phyloP scores from a whole-genome alignment of 2,113 vertebrate species.

The Alaudala cheleensis region DNA sequence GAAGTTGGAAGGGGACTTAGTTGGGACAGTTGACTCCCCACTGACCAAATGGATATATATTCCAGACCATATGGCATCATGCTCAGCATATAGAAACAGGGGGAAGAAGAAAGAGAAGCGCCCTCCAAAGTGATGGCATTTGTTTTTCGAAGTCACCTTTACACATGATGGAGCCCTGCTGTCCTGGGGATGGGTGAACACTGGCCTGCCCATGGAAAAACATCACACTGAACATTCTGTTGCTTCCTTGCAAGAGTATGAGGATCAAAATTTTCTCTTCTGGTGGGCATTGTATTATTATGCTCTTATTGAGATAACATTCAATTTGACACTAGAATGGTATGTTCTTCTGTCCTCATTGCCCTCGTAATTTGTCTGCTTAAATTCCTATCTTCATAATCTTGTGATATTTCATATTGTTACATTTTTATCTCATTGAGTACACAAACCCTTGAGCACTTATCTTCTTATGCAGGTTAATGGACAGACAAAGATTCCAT shows the following conservation, averaged over 20 bases:
- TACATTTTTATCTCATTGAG: neutral
- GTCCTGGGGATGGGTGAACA: neutral
- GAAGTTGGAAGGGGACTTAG: neutral
- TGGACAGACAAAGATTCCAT: neutral
- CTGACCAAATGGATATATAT: neutral
- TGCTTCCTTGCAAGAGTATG: neutral
- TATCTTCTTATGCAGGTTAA: neutral
- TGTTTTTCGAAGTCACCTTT: neutral
- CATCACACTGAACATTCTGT: neutral
- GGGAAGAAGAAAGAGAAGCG: neutral
- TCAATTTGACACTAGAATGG: neutral
- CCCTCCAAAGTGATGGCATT: neutral
- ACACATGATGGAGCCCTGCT: neutral
- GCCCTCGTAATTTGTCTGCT: neutral
- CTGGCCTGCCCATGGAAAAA: neutral
- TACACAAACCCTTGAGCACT: neutral
- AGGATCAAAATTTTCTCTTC: neutral
- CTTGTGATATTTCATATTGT: neutral
- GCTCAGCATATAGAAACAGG: neutral
- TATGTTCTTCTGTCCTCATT: neutral
- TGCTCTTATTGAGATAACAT: neutral
- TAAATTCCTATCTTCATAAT: neutral
- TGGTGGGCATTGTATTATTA: neutral
- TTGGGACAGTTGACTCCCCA: neutral
- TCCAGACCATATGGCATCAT: neutral